phyloP scores from a whole-genome alignment of 2,113 vertebrate genomes.

The Suricata suricatta region DNA sequence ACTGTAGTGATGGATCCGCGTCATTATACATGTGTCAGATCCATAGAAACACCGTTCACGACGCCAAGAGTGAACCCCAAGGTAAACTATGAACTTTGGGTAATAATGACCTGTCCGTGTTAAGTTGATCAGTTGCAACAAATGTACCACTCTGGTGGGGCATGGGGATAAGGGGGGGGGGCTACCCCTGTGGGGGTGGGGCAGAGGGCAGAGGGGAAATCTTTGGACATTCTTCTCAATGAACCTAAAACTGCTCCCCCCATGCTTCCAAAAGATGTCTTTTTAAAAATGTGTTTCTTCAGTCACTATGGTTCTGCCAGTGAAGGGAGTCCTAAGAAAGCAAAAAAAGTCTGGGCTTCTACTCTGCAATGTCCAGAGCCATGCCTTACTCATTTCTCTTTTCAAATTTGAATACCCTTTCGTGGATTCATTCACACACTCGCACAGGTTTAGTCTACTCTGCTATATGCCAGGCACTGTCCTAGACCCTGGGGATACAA shows the following conservation, averaged over 20 bases:
- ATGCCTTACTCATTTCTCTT: neutral
- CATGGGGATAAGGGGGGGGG: accelerated
- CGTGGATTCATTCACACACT: neutral
- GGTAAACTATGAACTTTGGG: neutral
- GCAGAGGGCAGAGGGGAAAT: neutral
- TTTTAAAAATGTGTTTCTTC: neutral
- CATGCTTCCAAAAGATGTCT: accelerated
- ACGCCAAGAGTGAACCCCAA: neutral
- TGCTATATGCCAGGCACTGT: neutral
- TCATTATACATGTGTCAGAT: neutral
- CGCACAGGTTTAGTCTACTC: neutral
- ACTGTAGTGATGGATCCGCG: neutral
- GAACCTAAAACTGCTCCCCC: neutral
- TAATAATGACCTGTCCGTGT: neutral
- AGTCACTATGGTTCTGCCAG: neutral
- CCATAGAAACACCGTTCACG: neutral
- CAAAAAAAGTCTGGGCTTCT: neutral
- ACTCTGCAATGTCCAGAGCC: neutral
- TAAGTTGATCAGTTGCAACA: neutral
- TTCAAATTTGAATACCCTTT: neutral
- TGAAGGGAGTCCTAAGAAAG: neutral
- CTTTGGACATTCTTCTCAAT: neutral
- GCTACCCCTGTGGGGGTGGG: neutral
- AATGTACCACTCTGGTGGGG: neutral
- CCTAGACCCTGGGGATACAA: neutral